Evolutionary conservation across 1,140 invertebrate species (phyloP), one percentile per base, ranked within the genome.

Genomic region (Idris sp.): DNA sequence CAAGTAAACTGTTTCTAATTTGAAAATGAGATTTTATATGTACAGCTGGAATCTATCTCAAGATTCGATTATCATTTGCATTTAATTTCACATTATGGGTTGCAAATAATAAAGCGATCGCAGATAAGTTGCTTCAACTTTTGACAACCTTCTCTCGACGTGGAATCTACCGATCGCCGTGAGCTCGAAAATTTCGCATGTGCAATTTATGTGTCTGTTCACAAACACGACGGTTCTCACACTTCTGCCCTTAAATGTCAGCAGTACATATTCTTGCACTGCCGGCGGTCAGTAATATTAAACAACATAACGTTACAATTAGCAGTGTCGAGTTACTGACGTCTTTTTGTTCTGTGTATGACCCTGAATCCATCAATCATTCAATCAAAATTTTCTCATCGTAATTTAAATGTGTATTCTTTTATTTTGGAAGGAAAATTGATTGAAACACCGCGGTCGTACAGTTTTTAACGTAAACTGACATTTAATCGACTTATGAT

Each of bases 171-270:
- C 74, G 65, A 73, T 58, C 68, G 62, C 68, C 67, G 62, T 64
- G 59, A 69, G 74, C 58, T 64, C 56, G 54, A 36, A 35, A 19
- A 18, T 64, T 54, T 48, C 58, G 65, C 49, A 58, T 44, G 69
- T 56, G 64, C 59, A 77, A 74, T 77, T 71, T 67, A 74, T 74
- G 59, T 61, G 62, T 76, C 65, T 61, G 68, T 58, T 64, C 65
- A 54, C 49, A 67, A 67, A 65, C 54, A 59, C 69, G 71, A 67
- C 67, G 65, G 51, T 68, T 78, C 76, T 77, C 75, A 71, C 76
- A 68, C 67, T 72, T 38, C 43, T 74, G 61, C 61, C 71, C 72
- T 71, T 78, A 64, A 72, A 78, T 67, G 65, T 72, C 67, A 72
- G 67, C 43, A 48, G 72, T 72, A 68, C 64, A 74, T 78, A 71